phyloP scores from a whole-genome alignment of 2,888 invertebrate species.

The Caenorhabditis imperialis region DNA sequence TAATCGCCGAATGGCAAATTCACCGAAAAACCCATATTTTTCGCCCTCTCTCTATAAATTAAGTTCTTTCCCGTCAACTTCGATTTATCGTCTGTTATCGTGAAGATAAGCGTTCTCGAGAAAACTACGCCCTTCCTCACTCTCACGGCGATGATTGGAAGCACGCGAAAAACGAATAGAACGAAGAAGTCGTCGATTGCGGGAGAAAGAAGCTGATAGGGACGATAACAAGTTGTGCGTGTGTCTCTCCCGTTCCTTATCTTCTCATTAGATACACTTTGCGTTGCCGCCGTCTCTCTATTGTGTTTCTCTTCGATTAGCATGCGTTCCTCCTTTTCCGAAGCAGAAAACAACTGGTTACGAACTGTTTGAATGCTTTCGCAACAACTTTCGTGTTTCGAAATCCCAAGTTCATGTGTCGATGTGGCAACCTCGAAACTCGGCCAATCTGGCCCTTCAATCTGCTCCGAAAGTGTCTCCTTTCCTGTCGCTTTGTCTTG shows the following conservation, averaged over 20 bases:
- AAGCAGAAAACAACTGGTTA: too few relatives aligned
- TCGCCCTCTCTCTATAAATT: constrained; percentile 29
- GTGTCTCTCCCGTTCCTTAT: constrained; percentile 20
- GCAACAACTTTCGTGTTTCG: too few relatives aligned
- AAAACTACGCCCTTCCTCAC: constrained; percentile 34
- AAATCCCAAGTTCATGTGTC: too few relatives aligned
- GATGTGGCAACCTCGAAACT: background rate
- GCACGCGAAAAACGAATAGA: constrained; percentile 15
- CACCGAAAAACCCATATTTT: constrained; percentile 14
- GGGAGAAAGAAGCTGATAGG: constrained; percentile 42
- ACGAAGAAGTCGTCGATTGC: constrained; percentile 15
- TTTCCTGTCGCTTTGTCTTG: constrained; percentile 3
- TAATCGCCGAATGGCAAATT: constrained; percentile 14
- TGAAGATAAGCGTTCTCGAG: constrained; percentile 45
- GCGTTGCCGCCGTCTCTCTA: constrained; percentile 26
- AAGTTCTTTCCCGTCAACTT: constrained; percentile 39
- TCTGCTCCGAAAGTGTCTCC: constrained; percentile 9
- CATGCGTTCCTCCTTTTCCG: too few relatives aligned
- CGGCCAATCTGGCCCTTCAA: constrained; percentile 1
- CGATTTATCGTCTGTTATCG: constrained; percentile 38
- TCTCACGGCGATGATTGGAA: constrained; percentile 23
- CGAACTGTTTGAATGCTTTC: too few relatives aligned
- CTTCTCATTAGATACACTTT: constrained; percentile 45
- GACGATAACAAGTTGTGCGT: constrained; percentile 50
- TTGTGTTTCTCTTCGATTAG: constrained; percentile 15